phyloP scores from a whole-genome alignment of 2,888 invertebrate species.

The Unio pictorum region DNA sequence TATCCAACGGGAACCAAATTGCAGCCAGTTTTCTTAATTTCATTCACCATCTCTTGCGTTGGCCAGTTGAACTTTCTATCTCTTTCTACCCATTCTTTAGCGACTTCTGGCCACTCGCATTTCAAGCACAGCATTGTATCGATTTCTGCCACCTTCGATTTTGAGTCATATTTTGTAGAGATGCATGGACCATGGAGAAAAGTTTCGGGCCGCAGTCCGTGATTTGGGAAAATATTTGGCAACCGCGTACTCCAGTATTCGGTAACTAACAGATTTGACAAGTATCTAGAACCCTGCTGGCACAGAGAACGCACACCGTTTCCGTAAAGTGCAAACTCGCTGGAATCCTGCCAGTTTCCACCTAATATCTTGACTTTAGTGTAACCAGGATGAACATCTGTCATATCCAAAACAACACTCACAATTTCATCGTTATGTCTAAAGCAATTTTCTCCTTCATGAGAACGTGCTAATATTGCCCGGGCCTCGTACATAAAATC shows the following conservation, averaged over 20 bases:
- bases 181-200: slow-evolving; percentile 1
- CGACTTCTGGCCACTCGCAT: slow-evolving; percentile 5
- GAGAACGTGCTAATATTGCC: background rate
- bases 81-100: slow-evolving; percentile 2
- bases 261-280: background rate
- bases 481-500: slow-evolving; percentile 5
- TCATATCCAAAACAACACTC: background rate
- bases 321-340: background rate
- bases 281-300: background rate
- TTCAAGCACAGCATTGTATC: slow-evolving; percentile 1
- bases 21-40: background rate
- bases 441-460: background rate
- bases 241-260: background rate
- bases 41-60: background rate
- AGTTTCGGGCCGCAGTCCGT: background rate
- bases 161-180: background rate
- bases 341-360: background rate
- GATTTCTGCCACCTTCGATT: background rate
- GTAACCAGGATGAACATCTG: slow-evolving; percentile 1
- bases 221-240: background rate
- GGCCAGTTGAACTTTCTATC: slow-evolving; percentile 3
- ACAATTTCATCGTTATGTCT: too few relatives aligned
- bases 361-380: slow-evolving; percentile 1
- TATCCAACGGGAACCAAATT: slow-evolving; percentile 8
- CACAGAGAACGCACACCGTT: slow-evolving; percentile 4